Conservation (phyloP, 2,797 vertebrate genomes). For the Zenarchopterus dispar region DNA sequence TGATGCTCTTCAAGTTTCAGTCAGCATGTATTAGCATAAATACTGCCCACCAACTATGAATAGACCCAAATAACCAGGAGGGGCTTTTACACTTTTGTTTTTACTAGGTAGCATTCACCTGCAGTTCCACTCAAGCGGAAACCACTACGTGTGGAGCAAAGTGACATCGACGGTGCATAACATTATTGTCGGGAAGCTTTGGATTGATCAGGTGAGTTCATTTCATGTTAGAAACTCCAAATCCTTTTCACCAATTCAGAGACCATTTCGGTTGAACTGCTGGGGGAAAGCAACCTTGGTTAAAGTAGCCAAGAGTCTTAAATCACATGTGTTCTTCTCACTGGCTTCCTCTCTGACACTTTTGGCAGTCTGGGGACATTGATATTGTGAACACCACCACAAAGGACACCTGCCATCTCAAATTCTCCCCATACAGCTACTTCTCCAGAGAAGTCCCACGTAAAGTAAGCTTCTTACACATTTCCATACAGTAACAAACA, state of each 20-base stretch:
- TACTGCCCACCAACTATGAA: not conserved
- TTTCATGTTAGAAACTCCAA: not conserved
- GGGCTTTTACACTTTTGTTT: conserved; percentile 17
- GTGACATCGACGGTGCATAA: conserved; percentile 97
- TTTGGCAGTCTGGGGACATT: conserved; percentile 92
- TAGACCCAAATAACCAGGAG: not conserved
- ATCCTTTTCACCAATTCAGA: no score
- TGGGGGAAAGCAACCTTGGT: not conserved
- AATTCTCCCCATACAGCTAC: conserved; percentile 97
- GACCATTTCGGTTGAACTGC: not conserved
- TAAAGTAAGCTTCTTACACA: conserved; percentile 82
- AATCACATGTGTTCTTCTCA: conserved; percentile 21
- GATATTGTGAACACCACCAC: conserved; percentile 94
- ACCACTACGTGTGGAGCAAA: conserved; percentile 95
- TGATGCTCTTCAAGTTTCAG: no score
- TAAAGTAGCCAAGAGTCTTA: not conserved
- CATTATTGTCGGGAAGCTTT: conserved; percentile 96
- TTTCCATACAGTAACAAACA: conserved; percentile 13
- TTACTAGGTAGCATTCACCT: conserved; percentile 90
- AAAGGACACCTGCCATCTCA: conserved; percentile 92
- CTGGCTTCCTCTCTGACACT: conserved; percentile 38
- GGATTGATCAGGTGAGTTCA: conserved; percentile 93
- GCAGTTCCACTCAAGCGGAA: conserved; percentile 90
- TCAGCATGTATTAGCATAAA: not conserved
- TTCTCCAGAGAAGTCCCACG: conserved; percentile 94